Evolutionary conservation across 2,113 vertebrate species (phyloP), one percentile per base, ranked within the genome.

Genomic region (Macquaria ambigua): DNA sequence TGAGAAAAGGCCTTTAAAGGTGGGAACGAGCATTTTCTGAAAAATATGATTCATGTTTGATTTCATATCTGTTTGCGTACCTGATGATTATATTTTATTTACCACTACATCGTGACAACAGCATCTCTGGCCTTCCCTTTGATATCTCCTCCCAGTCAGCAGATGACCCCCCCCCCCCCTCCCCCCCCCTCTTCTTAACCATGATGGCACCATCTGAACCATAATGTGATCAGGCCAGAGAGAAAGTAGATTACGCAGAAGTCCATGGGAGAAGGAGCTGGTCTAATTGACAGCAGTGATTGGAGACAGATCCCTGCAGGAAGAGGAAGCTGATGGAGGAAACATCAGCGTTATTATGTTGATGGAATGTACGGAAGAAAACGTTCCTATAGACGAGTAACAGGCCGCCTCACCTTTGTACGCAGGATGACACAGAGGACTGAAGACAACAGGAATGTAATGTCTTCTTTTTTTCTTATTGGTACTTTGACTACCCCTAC

Each of bases 261-360:
- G 94, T 93, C 91, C 87, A 90, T 78, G 89, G 93, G 89, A 93
- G 94, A 94, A 93, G 90, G 90, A 87, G 84, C 81, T 84, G 89
- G 76, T 82, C 79, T 95, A 95, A 96, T 95, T 95, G 95, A 94
- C 93, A 94, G 94, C 87, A 62, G 93, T 95, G 95, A 95, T 93
- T 92, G 91, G 90, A 95, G 92, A 91, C 95, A 95, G 95, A 93
- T 87, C 92, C 91, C 86, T 72, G 84, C 86, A 90, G 94, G 94
- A 94, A 94, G 82, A 84, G 87, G 89, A 92, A 92, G 87, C 83
- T 78, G 82, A 90, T 89, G 80, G 93, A 95, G 94, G 93, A 95
- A 94, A 91, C 86, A 90, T 93, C 91, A 92, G 84, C 86, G 18
- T 84, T 74, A 92, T 93, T 93, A 92, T 88, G 87, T 89, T 94